Percentiles rank a stretch among this genome's conserved stretches.
Evolutionary conservation across 1,140 invertebrate species (phyloP).

Genomic region (Nymphalis io): DNA sequence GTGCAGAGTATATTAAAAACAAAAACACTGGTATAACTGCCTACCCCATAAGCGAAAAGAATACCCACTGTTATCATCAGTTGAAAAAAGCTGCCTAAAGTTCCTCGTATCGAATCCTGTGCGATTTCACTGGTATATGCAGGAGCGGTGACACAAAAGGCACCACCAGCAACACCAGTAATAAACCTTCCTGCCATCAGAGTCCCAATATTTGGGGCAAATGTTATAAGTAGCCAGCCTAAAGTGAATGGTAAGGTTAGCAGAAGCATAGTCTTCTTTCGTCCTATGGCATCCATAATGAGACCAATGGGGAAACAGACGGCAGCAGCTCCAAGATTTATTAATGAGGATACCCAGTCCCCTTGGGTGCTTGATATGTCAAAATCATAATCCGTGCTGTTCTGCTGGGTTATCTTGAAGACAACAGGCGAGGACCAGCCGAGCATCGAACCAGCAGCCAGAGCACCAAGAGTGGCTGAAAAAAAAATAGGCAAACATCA

Average conservation of each 20-base stretch:
- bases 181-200: constrained; percentile 88
- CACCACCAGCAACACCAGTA: constrained; percentile 86
- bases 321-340: constrained; percentile 87
- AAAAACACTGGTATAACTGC: constrained; percentile 82
- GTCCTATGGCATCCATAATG: constrained; percentile 87
- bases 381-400: constrained; percentile 81
- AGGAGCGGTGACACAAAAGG: constrained; percentile 88
- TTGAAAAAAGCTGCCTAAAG: constrained; percentile 89
- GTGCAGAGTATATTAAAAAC: constrained; percentile 85
- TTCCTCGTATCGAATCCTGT: constrained; percentile 88
- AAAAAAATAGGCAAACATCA: constrained; percentile 31
- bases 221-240: constrained; percentile 90
- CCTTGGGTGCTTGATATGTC: constrained; percentile 77
- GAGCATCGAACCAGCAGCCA: constrained; percentile 83
- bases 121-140: constrained; percentile 92
- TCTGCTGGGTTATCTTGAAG: constrained; percentile 72
- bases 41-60: constrained; percentile 85
- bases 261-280: constrained; percentile 87
- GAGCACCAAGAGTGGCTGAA: constrained; percentile 81
- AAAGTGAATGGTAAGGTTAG: constrained; percentile 86
- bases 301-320: constrained; percentile 87
- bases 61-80: constrained; percentile 89
- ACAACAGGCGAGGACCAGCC: constrained; percentile 90
- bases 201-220: constrained; percentile 84
- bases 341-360: constrained; percentile 87